phyloP scores from a whole-genome alignment of 2,113 vertebrate species.

The Myotis yumanensis region DNA sequence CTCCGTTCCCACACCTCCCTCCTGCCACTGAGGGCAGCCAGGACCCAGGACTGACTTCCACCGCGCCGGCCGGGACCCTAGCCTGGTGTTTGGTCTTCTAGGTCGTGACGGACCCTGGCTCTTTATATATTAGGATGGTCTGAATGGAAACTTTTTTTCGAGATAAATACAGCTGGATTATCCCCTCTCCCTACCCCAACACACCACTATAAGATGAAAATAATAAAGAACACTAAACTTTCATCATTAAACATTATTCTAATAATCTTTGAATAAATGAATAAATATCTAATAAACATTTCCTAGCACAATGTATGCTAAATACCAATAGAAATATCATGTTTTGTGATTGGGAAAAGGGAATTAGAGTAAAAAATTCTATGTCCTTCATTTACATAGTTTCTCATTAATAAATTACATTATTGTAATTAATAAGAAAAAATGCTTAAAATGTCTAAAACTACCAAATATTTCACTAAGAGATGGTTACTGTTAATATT shows the following conservation, averaged over 20 bases:
- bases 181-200: background rate
- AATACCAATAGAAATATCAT: background rate
- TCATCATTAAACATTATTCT: background rate
- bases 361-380: slow-evolving; percentile 57
- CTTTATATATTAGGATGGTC: too few relatives aligned
- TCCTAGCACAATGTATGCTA: background rate
- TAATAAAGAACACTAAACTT: background rate
- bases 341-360: slow-evolving; percentile 17
- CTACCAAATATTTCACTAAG: slow-evolving; percentile 54
- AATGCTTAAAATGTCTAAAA: slow-evolving; percentile 51
- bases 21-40: too few relatives aligned
- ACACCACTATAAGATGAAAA: background rate
- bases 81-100: too few relatives aligned
- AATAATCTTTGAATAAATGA: slow-evolving; percentile 35
- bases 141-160: background rate
- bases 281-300: slow-evolving; percentile 20
- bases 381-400: slow-evolving; percentile 25
- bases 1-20: too few relatives aligned
- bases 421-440: slow-evolving; percentile 41
- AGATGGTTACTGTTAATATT: slow-evolving; percentile 25
- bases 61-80: too few relatives aligned
- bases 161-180: background rate
- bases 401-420: slow-evolving; percentile 28
- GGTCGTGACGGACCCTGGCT: too few relatives aligned
- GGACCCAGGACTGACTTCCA: too few relatives aligned